These are phyloP conservation scores for Oncorhynchus kisutch DNA, from an alignment of 2,113 vertebrate genomes.

Conservation along the genomic window DNA sequence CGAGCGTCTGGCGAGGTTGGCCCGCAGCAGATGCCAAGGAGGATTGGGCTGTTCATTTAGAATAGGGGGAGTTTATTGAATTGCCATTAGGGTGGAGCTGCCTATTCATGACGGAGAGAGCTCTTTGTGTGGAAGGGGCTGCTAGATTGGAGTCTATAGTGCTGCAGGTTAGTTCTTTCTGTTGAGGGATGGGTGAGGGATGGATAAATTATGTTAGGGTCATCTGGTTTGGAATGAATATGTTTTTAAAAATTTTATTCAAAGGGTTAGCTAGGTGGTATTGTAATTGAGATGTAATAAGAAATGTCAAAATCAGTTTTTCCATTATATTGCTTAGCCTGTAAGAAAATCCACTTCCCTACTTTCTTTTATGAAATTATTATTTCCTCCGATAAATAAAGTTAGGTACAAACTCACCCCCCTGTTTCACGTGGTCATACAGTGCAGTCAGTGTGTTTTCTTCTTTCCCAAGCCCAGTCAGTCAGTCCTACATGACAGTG, in stretches of 20 bases:
- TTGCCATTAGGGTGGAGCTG: conserved; percentile 83
- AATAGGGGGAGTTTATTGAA: conserved; percentile 81
- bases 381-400: not conserved
- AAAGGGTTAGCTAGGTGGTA: not conserved
- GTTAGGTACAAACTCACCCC: too few species aligned
- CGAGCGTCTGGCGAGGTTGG: conserved; percentile 70
- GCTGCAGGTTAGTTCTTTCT: conserved; percentile 61
- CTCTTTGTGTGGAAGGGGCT: conserved; percentile 46
- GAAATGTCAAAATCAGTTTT: not conserved
- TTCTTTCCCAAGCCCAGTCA: not conserved
- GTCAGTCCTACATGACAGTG: not conserved
- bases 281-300: not conserved
- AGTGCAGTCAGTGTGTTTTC: not conserved
- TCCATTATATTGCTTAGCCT: not conserved
- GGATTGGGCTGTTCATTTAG: conserved; percentile 85
- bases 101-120: conserved; percentile 77
- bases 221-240: not conserved
- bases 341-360: not conserved
- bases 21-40: conserved; percentile 86
- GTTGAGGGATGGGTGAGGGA: conserved; percentile 8
- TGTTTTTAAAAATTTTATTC: not conserved
- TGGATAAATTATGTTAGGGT: not conserved
- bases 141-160: conserved; percentile 13
- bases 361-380: not conserved
- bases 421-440: too few species aligned